phyloP scores from a whole-genome alignment of 2,797 vertebrate species.

The Sarcophilus harrisii region DNA sequence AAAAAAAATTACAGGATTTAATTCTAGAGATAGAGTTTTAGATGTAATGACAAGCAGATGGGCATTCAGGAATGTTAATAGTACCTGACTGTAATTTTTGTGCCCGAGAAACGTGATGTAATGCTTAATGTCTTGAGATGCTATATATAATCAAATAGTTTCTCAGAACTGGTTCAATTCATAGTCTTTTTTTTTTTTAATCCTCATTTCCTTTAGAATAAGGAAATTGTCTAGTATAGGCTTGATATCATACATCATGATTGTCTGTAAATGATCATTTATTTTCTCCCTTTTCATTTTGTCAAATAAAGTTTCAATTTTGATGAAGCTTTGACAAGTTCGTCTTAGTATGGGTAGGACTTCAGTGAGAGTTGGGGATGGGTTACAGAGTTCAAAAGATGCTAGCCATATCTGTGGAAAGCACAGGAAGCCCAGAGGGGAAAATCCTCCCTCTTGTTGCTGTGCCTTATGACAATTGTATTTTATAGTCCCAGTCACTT shows the following conservation, averaged over 20 bases:
- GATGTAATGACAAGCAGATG: neutral
- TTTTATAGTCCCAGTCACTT: neutral
- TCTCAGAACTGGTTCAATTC: neutral
- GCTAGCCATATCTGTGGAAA: neutral
- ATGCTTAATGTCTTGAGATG: slow-evolving; percentile 21
- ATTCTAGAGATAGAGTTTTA: neutral
- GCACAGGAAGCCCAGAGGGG: neutral
- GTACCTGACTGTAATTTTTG: slow-evolving; percentile 1
- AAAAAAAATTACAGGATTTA: neutral
- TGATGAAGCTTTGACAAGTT: neutral
- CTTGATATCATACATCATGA: neutral
- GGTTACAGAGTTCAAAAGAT: neutral
- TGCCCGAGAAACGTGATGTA: slow-evolving; percentile 29
- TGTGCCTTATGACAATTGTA: neutral
- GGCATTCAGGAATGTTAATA: neutral
- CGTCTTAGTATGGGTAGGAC: neutral
- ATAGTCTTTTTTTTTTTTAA: neutral
- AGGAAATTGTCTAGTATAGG: slow-evolving; percentile 8
- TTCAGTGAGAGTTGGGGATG: neutral
- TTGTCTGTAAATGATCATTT: neutral
- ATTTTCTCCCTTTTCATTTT: neutral
- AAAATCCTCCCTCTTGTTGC: neutral
- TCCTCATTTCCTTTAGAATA: neutral
- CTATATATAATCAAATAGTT: slow-evolving; percentile 9
- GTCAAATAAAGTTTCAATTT: neutral